Conservation (phyloP, 2,888 invertebrate species). For the Pterostichus madidus region DNA sequence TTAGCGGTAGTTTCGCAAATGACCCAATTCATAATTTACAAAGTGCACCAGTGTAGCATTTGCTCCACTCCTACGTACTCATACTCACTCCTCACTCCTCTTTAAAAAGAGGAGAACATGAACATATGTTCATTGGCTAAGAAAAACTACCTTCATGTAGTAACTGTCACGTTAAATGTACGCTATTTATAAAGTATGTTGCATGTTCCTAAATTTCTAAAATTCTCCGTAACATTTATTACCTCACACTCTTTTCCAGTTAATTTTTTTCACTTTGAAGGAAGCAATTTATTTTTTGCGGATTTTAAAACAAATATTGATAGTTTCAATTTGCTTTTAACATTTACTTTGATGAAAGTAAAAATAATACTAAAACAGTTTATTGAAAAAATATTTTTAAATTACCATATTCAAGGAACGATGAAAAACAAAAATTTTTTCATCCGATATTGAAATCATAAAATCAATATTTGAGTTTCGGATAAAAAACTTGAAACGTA, state of each 20-base stretch:
- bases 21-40: conserved; percentile 30
- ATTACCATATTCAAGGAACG: too few relatives aligned
- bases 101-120: too few relatives aligned
- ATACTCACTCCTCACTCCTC: too few relatives aligned
- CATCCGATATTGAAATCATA: not conserved
- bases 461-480: not conserved
- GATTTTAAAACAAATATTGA: too few relatives aligned
- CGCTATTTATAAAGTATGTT: conserved; percentile 14
- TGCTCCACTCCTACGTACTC: not conserved
- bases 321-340: too few relatives aligned
- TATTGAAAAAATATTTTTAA: too few relatives aligned
- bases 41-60: not conserved
- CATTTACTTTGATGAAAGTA: too few relatives aligned
- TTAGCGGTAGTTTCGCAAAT: not conserved
- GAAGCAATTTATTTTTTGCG: not conserved
- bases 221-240: not conserved
- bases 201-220: conserved; percentile 14
- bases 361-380: too few relatives aligned
- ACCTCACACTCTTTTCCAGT: not conserved
- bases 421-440: not conserved
- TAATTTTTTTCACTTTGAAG: not conserved
- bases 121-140: conserved; percentile 17
- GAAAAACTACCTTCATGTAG: conserved; percentile 18
- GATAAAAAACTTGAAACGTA: not conserved
- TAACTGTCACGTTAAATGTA: conserved; percentile 23